Evolutionary conservation across 2,797 vertebrate genomes (phyloP).

Genomic region (Pseudomugil tenellus): DNA sequence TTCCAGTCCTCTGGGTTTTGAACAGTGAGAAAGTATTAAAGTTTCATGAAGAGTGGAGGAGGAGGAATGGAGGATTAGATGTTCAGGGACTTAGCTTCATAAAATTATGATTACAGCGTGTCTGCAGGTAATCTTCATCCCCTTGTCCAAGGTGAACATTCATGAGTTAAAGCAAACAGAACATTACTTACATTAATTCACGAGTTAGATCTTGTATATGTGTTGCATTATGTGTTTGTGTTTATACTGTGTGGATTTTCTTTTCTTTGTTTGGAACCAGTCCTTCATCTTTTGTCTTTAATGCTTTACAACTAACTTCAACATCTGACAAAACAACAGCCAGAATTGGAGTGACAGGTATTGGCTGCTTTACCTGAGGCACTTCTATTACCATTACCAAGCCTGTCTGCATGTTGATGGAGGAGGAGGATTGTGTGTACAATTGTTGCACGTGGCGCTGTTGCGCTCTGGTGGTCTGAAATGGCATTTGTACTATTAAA

Average conservation of each 20-base stretch:
- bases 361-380: slow-evolving; percentile 36
- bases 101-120: slow-evolving; percentile 14
- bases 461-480: slow-evolving; percentile 69
- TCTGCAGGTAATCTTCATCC: slow-evolving; percentile 5
- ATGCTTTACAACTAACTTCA: not conserved
- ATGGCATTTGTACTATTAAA: slow-evolving; percentile 23
- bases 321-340: slow-evolving; percentile 12
- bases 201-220: not conserved
- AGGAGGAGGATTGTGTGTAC: not conserved
- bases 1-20: slow-evolving; percentile 34
- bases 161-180: not conserved
- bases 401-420: slow-evolving; percentile 6
- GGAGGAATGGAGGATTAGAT: not conserved
- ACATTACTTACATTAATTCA: too few species aligned
- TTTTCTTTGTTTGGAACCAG: not conserved
- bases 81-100: slow-evolving; percentile 7
- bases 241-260: not conserved
- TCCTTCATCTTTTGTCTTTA: not conserved
- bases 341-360: slow-evolving; percentile 33
- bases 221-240: not conserved
- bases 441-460: slow-evolving; percentile 31
- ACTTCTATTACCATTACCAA: slow-evolving; percentile 1
- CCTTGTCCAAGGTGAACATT: slow-evolving; percentile 8
- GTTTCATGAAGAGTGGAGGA: slow-evolving; percentile 12
- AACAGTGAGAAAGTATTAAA: slow-evolving; percentile 32